A percentile compares a stretch with the other conserved stretches of the same genome.
These are phyloP conservation scores for Chaenogobius annularis DNA, from an alignment of 2,113 vertebrate species.

Conservation along the genomic window DNA sequence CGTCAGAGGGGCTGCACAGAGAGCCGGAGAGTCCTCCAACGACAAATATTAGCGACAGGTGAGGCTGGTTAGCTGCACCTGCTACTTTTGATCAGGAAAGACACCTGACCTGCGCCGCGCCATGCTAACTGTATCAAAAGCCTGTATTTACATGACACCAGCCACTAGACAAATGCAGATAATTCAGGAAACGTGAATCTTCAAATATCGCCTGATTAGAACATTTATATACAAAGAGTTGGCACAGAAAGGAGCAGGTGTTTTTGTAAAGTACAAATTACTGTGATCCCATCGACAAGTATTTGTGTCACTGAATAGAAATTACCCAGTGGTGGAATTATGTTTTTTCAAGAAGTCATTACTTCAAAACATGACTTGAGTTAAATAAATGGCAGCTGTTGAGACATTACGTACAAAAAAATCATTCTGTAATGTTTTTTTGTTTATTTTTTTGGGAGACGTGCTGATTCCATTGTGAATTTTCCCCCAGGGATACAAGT, in stretches of 20 bases:
- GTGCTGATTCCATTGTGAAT: background rate
- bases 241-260: background rate
- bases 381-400: background rate
- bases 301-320: background rate
- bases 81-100: slow-evolving; percentile 7
- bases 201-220: background rate
- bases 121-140: too few species aligned
- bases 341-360: background rate
- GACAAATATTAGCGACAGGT: slow-evolving; percentile 1
- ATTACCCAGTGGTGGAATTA: background rate
- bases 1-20: background rate
- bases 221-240: background rate
- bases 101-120: background rate
- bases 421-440: background rate
- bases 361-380: background rate
- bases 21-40: background rate
- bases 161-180: background rate
- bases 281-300: background rate
- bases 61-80: slow-evolving; percentile 23
- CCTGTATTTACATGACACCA: background rate
- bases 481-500: background rate
- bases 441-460: too few species aligned
- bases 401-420: background rate
- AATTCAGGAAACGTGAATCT: background rate
- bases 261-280: background rate